These are phyloP conservation scores for Salmo trutta DNA, from an alignment of 2,797 vertebrate species.

Conservation along the genomic window DNA sequence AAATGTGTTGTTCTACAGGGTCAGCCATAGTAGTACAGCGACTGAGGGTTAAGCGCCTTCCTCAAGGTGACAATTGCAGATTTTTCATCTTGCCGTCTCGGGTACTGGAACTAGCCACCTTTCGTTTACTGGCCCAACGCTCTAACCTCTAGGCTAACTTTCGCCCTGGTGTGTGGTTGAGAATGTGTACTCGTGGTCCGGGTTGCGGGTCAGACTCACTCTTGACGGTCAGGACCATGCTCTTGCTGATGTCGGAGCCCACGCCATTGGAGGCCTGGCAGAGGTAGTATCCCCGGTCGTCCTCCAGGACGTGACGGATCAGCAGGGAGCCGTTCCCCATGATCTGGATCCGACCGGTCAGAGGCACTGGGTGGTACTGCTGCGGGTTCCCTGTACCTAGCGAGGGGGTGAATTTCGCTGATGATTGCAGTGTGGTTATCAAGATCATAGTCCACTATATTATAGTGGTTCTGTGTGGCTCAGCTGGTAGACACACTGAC, in stretches of 20 bases:
- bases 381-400: slow-evolving; percentile 93
- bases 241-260: slow-evolving; percentile 99
- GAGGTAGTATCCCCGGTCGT: slow-evolving; percentile 96
- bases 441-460: no score
- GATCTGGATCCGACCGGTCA: slow-evolving; percentile 97
- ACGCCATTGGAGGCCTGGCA: slow-evolving; percentile 98
- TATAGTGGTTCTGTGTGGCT: no score
- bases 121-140: no score
- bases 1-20: no score
- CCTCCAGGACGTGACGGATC: slow-evolving; percentile 94
- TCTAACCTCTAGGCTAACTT: no score
- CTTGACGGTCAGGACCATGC: slow-evolving; percentile 97
- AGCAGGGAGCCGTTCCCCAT: slow-evolving; percentile 94
- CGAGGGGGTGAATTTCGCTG: slow-evolving; percentile 20
- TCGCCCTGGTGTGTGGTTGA: not conserved
- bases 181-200: not conserved
- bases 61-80: not conserved
- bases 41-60: no score
- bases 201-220: slow-evolving; percentile 77
- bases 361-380: slow-evolving; percentile 96
- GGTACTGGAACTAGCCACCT: no score
- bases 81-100: not conserved
- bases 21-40: no score
- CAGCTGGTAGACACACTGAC: no score
- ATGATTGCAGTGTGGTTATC: not conserved